A percentile compares a stretch with the other conserved stretches of the same genome.
These are phyloP conservation scores for Bombyx huttoni DNA, from an alignment of 2,888 invertebrate genomes.

Conservation along the genomic window DNA sequence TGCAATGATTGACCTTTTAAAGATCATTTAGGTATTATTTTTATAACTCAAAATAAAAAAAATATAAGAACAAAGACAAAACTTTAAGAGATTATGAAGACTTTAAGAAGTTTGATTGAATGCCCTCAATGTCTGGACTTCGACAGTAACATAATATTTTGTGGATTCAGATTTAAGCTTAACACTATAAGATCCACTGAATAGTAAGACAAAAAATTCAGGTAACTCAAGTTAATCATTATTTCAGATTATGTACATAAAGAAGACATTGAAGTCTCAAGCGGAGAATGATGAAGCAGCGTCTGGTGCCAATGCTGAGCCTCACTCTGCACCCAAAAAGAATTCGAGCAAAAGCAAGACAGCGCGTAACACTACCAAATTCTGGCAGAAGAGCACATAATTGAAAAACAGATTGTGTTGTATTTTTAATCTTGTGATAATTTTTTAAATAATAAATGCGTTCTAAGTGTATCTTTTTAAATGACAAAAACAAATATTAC, in stretches of 20 bases:
- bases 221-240: not conserved
- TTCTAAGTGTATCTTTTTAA: not conserved
- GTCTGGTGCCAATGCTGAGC: slow-evolving; percentile 75
- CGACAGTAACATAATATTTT: too few relatives aligned
- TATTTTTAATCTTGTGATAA: slow-evolving; percentile 15
- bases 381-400: slow-evolving; percentile 76
- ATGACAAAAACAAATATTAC: too few relatives aligned
- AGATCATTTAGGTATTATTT: too few relatives aligned
- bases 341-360: slow-evolving; percentile 83
- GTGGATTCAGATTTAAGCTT: too few relatives aligned
- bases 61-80: too few relatives aligned
- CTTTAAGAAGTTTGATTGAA: too few relatives aligned
- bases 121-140: too few relatives aligned
- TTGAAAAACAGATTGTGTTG: slow-evolving; percentile 7
- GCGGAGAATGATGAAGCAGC: slow-evolving; percentile 90
- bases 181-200: too few relatives aligned
- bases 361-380: slow-evolving; percentile 76
- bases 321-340: slow-evolving; percentile 76
- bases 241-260: slow-evolving; percentile 84
- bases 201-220: too few relatives aligned
- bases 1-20: too few relatives aligned
- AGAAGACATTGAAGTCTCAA: slow-evolving; percentile 89
- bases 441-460: not conserved
- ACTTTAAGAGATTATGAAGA: too few relatives aligned
- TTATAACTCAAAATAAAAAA: too few relatives aligned